These are phyloP conservation scores for Addax nasomaculatus DNA, from an alignment of 2,113 vertebrate genomes.

Conservation along the genomic window DNA sequence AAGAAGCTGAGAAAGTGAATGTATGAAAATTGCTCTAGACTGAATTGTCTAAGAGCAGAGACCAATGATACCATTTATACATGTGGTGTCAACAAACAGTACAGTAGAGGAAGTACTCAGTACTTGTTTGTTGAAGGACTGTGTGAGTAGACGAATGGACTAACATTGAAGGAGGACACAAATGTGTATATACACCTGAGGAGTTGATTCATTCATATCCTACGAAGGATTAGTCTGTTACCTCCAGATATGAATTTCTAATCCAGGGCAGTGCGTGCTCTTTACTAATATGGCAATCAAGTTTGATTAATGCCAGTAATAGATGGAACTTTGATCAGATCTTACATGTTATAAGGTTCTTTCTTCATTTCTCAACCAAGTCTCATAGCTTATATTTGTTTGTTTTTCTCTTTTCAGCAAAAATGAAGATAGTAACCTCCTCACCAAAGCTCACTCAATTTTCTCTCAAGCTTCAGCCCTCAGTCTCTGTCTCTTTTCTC, in stretches of 20 bases:
- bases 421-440: background rate
- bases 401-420: background rate
- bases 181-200: background rate
- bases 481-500: background rate
- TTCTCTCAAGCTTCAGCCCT: background rate
- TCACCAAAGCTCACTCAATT: background rate
- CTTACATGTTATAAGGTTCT: background rate
- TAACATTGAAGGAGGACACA: background rate
- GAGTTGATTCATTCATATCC: background rate
- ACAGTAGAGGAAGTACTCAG: background rate
- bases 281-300: background rate
- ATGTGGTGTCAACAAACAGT: background rate
- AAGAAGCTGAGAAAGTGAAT: background rate
- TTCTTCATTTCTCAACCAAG: background rate
- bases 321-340: background rate
- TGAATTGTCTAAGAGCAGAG: background rate
- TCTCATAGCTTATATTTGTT: background rate
- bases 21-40: background rate
- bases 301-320: background rate
- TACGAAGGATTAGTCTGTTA: background rate
- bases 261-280: background rate
- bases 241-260: background rate
- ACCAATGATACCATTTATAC: background rate
- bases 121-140: background rate
- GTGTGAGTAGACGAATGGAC: background rate